Percentiles rank a stretch among this genome's conserved stretches.
Evolutionary conservation across 2,113 vertebrate genomes (phyloP).

Genomic region (Pycnonotus jocosus): DNA sequence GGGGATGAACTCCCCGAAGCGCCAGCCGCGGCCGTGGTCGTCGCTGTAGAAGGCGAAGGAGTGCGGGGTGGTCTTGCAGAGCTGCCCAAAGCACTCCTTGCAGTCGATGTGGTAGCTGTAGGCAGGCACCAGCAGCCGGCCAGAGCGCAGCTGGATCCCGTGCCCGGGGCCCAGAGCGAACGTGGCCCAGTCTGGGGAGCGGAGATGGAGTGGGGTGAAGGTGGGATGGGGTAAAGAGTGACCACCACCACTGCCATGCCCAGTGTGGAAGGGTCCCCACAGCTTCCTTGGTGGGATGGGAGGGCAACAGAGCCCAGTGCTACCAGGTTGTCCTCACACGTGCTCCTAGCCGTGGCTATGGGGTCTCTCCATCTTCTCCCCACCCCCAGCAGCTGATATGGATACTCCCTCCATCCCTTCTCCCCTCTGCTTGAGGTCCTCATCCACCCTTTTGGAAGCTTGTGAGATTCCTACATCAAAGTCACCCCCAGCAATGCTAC

Average conservation of each 20-base stretch:
- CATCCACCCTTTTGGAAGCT: not conserved
- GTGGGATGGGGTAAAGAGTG: not conserved
- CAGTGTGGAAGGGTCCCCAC: accelerated
- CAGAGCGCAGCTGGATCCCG: constrained; percentile 86
- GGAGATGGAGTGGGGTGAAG: not conserved
- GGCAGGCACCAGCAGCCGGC: constrained; percentile 87
- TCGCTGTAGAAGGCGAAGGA: constrained; percentile 92
- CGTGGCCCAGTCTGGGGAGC: constrained; percentile 86
- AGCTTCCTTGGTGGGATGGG: too few species aligned
- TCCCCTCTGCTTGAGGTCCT: not conserved
- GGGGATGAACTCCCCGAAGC: constrained; percentile 79
- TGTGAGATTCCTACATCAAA: accelerated
- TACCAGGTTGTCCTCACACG: not conserved
- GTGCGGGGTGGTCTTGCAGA: constrained; percentile 85
- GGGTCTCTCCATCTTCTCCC: not conserved
- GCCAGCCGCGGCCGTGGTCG: constrained; percentile 84
- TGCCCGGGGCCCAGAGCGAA: constrained; percentile 92
- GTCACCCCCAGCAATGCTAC: too few species aligned
- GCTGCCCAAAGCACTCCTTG: constrained; percentile 83
- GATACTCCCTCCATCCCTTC: too few species aligned
- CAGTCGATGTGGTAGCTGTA: constrained; percentile 90
- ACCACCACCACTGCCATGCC: not conserved
- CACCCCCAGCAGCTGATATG: accelerated
- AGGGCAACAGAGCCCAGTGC: not conserved
- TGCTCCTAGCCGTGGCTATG: not conserved